These are phyloP conservation scores for Theocolax elegans DNA, from an alignment of 1,140 invertebrate genomes.

Conservation along the genomic window DNA sequence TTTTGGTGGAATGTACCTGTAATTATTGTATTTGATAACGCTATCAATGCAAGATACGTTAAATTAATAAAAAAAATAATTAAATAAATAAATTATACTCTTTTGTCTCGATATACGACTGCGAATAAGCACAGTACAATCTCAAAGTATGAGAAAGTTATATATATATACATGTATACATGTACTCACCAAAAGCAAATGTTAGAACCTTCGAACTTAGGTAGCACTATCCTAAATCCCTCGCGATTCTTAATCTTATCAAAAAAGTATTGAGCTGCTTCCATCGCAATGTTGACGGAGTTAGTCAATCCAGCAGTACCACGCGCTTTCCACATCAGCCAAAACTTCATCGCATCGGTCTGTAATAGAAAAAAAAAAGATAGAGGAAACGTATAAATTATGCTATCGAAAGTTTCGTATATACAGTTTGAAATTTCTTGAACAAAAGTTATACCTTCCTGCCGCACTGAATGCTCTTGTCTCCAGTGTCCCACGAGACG, in stretches of 20 bases:
- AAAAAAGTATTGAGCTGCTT: constrained; percentile 71
- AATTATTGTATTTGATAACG: too few relatives aligned
- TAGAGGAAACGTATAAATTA: neutral
- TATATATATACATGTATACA: too few relatives aligned
- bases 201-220: constrained; percentile 80
- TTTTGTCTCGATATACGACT: too few relatives aligned
- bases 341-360: constrained; percentile 92
- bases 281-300: constrained; percentile 75
- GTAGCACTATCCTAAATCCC: constrained; percentile 73
- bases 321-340: constrained; percentile 90
- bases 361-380: constrained; percentile 45
- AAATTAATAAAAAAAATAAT: too few relatives aligned
- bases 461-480: constrained; percentile 94
- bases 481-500: constrained; percentile 88
- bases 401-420: too few relatives aligned
- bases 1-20: constrained; percentile 78
- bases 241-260: constrained; percentile 63
- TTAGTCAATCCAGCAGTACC: constrained; percentile 71
- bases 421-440: too few relatives aligned
- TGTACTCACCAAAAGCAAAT: constrained; percentile 87
- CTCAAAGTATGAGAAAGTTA: too few relatives aligned
- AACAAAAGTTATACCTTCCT: constrained; percentile 71
- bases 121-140: too few relatives aligned
- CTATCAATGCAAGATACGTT: too few relatives aligned
- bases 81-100: too few relatives aligned